phyloP scores from a whole-genome alignment of 2,888 invertebrate genomes.

The Polietes domitor region DNA sequence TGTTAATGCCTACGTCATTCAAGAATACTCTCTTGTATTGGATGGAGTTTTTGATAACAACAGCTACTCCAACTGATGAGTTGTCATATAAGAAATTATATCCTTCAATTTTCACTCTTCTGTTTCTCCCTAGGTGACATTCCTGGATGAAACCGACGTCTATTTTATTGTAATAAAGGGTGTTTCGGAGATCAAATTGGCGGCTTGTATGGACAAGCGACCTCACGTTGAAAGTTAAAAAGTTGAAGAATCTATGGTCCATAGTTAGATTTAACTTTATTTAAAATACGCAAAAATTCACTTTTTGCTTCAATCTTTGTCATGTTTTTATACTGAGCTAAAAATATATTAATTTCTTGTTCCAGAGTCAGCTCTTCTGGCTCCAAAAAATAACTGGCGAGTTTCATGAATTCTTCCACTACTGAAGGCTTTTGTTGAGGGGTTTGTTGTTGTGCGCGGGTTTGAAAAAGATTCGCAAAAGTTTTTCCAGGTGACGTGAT shows the following conservation, averaged over 20 bases:
- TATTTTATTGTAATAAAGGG: background rate
- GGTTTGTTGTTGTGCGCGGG: too few species aligned
- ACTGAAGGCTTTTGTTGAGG: background rate
- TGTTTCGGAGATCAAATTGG: background rate
- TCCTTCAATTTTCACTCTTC: background rate
- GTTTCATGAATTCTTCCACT: constrained; percentile 9
- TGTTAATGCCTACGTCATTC: background rate
- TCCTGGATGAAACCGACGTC: constrained; percentile 11
- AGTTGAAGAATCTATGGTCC: constrained; percentile 16
- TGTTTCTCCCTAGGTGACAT: background rate
- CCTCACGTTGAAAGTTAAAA: constrained; percentile 11
- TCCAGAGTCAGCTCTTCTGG: constrained; percentile 6
- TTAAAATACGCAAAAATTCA: constrained; percentile 32
- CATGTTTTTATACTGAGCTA: too few species aligned
- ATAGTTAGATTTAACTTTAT: constrained; percentile 20
- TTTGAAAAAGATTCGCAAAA: too few species aligned
- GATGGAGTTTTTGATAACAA: constrained; percentile 13
- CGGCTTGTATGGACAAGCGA: constrained; percentile 13
- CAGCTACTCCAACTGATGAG: too few species aligned
- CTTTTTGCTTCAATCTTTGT: too few species aligned
- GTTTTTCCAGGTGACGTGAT: too few species aligned
- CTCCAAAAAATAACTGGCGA: constrained; percentile 20
- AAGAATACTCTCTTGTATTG: background rate
- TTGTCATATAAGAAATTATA: constrained; percentile 29
- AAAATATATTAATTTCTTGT: too few species aligned